phyloP scores from a whole-genome alignment of 2,113 vertebrate species.

The Sakesphorus luctuosus region DNA sequence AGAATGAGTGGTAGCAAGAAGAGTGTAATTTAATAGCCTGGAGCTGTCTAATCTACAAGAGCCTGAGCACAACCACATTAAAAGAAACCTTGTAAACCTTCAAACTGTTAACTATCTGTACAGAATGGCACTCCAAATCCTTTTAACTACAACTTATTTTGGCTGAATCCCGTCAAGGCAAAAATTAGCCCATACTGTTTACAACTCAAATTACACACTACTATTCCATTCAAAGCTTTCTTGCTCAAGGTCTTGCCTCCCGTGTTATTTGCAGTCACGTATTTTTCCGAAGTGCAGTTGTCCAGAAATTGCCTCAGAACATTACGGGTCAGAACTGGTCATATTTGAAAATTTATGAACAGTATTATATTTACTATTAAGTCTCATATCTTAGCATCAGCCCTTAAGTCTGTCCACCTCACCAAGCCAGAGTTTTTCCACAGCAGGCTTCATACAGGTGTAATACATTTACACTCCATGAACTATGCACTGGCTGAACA shows the following conservation, averaged over 20 bases:
- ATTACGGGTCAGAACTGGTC: background rate
- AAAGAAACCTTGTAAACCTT: constrained; percentile 60
- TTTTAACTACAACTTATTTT: constrained; percentile 65
- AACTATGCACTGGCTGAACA: background rate
- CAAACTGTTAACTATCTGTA: constrained; percentile 65
- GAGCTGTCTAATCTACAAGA: constrained; percentile 41
- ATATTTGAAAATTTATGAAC: background rate
- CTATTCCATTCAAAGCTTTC: constrained; percentile 27
- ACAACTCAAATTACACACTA: constrained; percentile 52
- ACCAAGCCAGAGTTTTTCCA: background rate
- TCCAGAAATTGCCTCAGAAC: constrained; percentile 21
- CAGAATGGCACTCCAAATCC: constrained; percentile 45
- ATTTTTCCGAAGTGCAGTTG: constrained; percentile 8
- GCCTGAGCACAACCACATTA: constrained; percentile 51
- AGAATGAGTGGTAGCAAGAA: constrained; percentile 40
- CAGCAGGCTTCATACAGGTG: background rate
- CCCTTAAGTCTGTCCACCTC: background rate
- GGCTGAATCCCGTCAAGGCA: constrained; percentile 45
- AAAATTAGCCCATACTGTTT: constrained; percentile 62
- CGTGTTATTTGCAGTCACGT: constrained; percentile 1
- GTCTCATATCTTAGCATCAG: background rate
- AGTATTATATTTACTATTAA: background rate
- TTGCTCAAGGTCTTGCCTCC: constrained; percentile 3
- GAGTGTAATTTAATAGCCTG: constrained; percentile 68
- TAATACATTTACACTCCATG: background rate